Evolutionary conservation across 2,888 invertebrate species (phyloP), one percentile per base, ranked within the genome.

Genomic region (Pseudococcus longispinus): DNA sequence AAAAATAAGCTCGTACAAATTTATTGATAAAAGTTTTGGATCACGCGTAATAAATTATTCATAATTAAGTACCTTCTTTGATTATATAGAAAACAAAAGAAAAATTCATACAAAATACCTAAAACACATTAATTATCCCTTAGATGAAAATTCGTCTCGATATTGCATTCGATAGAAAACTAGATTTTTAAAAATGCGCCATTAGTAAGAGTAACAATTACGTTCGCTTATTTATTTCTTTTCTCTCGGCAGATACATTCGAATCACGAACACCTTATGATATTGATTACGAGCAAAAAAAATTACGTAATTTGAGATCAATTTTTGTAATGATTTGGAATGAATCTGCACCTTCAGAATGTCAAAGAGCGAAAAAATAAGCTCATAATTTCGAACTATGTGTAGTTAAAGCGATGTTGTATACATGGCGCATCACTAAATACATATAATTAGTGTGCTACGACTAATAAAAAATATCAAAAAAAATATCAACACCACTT

Each of bases 231-330:
- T 26, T 5, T 23, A 9, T 1, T 65, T 65, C n/a, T 23, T 26
- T 65, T 9, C 8, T 13, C 37, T 37, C 37, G 37, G 13, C 65
- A 23, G 65, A 65, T 65, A 26, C 26, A 32, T 77, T 77, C 77
- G 37, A 77, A 77, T 77, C 37, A 70, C 15, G 4, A 37, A 8
- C 37, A 37, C 37, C 37, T n/a, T 37, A 77, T 9, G 15, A 37
- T 37, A 77, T 37, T 77, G 26, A 77, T 77, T 15, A 37, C 77
- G 77, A 77, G 37, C 65, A 77, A 77, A 77, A 77, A 77, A 77
- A 77, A 77, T 77, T 77, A 77, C 77, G 37, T 37, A 77, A 77
- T 32, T 32, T 77, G 77, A 77, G 77, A 77, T 77, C 77, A 77
- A 77, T 77, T 32, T 29, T 70, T 70, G 55, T 29, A 26, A 37